phyloP scores from a whole-genome alignment of 2,797 vertebrate genomes.

The Chelon auratus region DNA sequence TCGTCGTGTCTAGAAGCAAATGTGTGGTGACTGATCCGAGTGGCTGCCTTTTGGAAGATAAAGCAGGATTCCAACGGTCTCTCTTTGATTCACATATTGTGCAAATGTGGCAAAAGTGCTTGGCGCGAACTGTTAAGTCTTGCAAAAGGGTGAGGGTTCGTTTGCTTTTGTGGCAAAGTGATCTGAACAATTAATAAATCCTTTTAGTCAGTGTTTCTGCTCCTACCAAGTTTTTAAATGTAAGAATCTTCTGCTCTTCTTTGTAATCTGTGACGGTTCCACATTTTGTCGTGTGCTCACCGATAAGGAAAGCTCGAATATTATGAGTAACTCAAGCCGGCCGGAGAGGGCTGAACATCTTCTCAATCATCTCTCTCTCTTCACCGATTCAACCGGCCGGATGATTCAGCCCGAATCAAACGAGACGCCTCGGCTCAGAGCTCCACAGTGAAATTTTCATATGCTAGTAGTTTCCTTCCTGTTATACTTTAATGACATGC shows the following conservation, averaged over 20 bases:
- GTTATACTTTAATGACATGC: background rate
- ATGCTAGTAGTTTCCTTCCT: too few relatives aligned
- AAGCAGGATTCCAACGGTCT: background rate
- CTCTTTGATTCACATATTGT: background rate
- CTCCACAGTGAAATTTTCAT: background rate
- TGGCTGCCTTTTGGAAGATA: too few relatives aligned
- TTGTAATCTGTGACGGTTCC: too few relatives aligned
- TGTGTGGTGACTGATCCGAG: too few relatives aligned
- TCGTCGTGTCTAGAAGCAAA: too few relatives aligned
- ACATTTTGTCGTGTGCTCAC: background rate
- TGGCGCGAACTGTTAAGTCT: background rate
- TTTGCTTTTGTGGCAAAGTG: background rate
- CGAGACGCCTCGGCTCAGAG: background rate
- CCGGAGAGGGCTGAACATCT: background rate
- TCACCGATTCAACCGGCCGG: background rate
- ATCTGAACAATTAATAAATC: background rate
- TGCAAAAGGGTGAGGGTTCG: background rate
- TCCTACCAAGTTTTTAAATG: background rate
- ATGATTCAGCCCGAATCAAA: background rate
- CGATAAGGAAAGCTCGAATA: background rate
- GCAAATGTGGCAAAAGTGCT: background rate
- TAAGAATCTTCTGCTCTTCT: background rate
- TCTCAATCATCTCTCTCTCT: background rate
- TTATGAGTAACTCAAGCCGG: background rate
- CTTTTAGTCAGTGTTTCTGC: background rate